Conservation (phyloP, 2,888 invertebrate genomes). For the Melanophora roralis region DNA sequence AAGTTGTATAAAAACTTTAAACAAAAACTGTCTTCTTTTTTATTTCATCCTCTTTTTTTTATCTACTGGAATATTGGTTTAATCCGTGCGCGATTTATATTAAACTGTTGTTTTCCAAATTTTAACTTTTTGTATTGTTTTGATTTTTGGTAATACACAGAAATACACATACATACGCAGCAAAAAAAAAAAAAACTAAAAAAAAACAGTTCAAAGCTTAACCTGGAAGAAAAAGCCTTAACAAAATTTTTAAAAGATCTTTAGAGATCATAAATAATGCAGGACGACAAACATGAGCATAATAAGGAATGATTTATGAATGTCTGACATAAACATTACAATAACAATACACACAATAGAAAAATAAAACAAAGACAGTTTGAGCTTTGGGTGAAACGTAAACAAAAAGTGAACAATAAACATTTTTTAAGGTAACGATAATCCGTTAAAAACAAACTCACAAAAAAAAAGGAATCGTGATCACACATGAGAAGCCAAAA, state of each 20-base stretch:
- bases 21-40: conserved; percentile 1
- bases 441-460: background rate
- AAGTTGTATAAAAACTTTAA: conserved; percentile 49
- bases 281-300: conserved; percentile 57
- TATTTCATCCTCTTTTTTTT: conserved; percentile 1
- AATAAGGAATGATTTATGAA: conserved; percentile 57
- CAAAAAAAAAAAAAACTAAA: background rate
- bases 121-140: background rate
- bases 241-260: background rate
- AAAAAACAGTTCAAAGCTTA: conserved; percentile 7
- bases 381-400: conserved; percentile 4
- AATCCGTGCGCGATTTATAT: conserved; percentile 49
- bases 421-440: conserved; percentile 3
- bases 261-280: conserved; percentile 57
- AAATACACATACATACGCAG: background rate
- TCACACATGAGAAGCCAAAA: conserved; percentile 27
- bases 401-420: conserved; percentile 1
- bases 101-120: conserved; percentile 14
- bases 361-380: conserved; percentile 25
- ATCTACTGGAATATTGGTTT: conserved; percentile 50
- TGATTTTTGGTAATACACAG: conserved; percentile 22
- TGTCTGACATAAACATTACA: conserved; percentile 51
- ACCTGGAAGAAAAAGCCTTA: conserved; percentile 13
- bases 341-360: conserved; percentile 6
- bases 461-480: background rate